Evolutionary conservation across 1,140 invertebrate species (phyloP), one percentile per base, ranked within the genome.

Genomic region (Zeugodacus cucurbitae): DNA sequence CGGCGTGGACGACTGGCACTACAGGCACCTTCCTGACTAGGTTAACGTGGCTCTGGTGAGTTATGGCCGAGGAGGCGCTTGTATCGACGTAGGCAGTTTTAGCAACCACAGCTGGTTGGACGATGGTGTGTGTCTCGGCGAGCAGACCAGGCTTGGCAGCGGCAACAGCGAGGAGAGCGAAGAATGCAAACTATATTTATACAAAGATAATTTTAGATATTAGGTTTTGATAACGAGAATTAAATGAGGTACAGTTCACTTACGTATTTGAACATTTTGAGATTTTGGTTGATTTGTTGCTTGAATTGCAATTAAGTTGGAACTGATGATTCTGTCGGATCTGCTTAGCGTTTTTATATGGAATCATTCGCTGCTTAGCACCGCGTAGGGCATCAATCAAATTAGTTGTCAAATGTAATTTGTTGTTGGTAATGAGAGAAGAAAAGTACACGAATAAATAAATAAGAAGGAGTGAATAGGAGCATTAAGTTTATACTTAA

Each of bases 1-100:
- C 89, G 7, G 89, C 67, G 37, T 90, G 88, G 41, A 88, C 87
- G 17, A 89, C 58, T 34, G 88, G 88, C 29, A 88, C 90, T 10
- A 89, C 78, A 29, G 90, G 89, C 4, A 70, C 41, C 22, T 22
- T 62, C 58, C 26, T 6, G 58, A 62, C 58, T 0, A 62, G 89
- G 58, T 93, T 91, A 62, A 92, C 90, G 82, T 91, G 94, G 78
- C 94, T 94, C 89, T 94, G 94, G 87, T 95, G 94, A 59, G 94
- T 94, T 59, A 95, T 93, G 86, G 92, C 93, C 37, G 94, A 93
- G 82, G 93, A 92, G 88, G 90, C 91, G 54, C 90, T 91, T 86
- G 88, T 90, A 74, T 91, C 91, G 87, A 92, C 90, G 29, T 90
- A 90, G 78, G 91, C 90, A 67, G 91, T 92, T 88, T 92, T 92